Evolutionary conservation across 2,113 vertebrate genomes (phyloP).

Genomic region (Coreoperca whiteheadi): DNA sequence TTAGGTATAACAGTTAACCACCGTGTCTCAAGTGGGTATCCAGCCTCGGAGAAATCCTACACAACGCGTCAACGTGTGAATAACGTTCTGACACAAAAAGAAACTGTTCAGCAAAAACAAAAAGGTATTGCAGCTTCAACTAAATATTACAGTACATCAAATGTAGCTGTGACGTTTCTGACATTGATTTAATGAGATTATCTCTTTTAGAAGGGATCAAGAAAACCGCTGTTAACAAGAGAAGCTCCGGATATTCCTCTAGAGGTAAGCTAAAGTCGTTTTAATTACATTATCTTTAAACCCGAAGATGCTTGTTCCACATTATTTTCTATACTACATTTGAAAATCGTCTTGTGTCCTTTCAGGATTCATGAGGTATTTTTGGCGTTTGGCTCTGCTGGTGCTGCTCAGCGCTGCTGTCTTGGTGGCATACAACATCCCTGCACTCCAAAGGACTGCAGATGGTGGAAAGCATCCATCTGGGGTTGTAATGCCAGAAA

Average conservation of each 20-base stretch:
- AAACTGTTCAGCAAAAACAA: slow-evolving; percentile 2
- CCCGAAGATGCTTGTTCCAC: background rate
- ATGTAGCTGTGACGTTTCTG: background rate
- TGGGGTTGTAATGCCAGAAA: background rate
- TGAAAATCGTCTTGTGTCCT: slow-evolving; percentile 6
- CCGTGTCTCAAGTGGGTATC: accelerated
- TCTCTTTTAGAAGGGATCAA: slow-evolving; percentile 29
- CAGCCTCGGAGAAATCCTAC: background rate
- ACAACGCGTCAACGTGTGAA: slow-evolving; percentile 10
- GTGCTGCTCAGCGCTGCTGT: slow-evolving; percentile 44
- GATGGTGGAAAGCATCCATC: background rate
- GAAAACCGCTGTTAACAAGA: slow-evolving; percentile 34
- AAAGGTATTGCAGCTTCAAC: slow-evolving; percentile 60
- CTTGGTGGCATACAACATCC: slow-evolving; percentile 46
- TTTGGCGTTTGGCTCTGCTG: slow-evolving; percentile 44
- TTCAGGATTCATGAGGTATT: slow-evolving; percentile 57
- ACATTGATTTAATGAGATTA: background rate
- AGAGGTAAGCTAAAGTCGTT: slow-evolving; percentile 45
- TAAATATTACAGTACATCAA: background rate
- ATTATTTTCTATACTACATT: background rate
- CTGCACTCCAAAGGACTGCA: background rate
- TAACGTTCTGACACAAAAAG: slow-evolving; percentile 37
- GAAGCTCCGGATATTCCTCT: slow-evolving; percentile 18
- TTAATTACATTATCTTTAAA: background rate
- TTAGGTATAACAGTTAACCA: slow-evolving; percentile 31